Conservation (phyloP, 2,888 invertebrate species). For the Agonopterix subpropinquella region DNA sequence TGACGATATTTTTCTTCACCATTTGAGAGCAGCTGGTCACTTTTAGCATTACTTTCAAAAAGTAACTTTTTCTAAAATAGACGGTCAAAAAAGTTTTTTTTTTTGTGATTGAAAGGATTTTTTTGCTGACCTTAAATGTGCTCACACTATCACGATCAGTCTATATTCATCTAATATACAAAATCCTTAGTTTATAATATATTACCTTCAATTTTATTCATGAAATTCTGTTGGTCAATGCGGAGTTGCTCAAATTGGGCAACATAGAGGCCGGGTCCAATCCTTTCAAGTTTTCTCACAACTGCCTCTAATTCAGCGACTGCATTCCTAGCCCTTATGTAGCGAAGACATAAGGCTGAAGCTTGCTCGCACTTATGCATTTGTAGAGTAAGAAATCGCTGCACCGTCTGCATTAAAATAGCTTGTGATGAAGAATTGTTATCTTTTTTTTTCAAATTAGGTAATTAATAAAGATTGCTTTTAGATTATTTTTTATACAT, state of each 20-base stretch:
- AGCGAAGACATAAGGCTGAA: conserved; percentile 51
- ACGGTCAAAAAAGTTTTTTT: too few relatives aligned
- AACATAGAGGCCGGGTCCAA: conserved; percentile 62
- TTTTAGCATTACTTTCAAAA: too few relatives aligned
- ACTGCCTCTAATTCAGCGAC: conserved; percentile 52
- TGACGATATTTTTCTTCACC: too few relatives aligned
- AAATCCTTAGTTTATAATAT: not conserved
- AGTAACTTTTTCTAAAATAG: too few relatives aligned
- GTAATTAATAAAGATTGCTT: too few relatives aligned
- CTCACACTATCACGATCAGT: not conserved
- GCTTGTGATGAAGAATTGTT: not conserved
- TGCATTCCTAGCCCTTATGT: conserved; percentile 57
- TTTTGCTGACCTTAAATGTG: too few relatives aligned
- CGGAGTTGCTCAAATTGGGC: conserved; percentile 60
- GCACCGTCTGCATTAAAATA: conserved; percentile 40
- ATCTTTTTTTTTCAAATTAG: not conserved
- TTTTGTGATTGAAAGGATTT: too few relatives aligned
- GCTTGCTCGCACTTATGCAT: conserved; percentile 51
- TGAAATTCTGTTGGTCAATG: conserved; percentile 55
- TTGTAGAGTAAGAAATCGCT: conserved; percentile 53
- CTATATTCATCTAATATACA: not conserved
- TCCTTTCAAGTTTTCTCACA: conserved; percentile 49
- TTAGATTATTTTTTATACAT: too few relatives aligned
- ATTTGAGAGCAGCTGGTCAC: too few relatives aligned
- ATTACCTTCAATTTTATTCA: conserved; percentile 63